phyloP scores from a whole-genome alignment of 2,888 invertebrate genomes.

The Pharmacophagus antenor region DNA sequence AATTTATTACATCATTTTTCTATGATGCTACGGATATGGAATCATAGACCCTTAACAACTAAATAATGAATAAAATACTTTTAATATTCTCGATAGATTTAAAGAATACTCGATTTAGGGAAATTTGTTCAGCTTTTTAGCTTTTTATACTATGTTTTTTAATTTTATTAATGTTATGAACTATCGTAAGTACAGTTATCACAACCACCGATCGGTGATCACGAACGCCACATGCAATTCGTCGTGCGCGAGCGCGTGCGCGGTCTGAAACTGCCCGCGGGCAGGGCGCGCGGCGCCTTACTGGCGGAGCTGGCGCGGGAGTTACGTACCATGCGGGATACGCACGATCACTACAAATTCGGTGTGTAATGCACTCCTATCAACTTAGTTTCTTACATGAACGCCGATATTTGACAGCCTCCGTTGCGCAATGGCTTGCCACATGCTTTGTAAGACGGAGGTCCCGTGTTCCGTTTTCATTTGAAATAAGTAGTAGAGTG shows the following conservation, averaged over 20 bases:
- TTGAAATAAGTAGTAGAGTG: too few relatives aligned
- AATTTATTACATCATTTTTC: too few relatives aligned
- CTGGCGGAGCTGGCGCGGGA: constrained; percentile 93
- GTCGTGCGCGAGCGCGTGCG: constrained; percentile 92
- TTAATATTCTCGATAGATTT: too few relatives aligned
- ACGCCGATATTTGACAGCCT: too few relatives aligned
- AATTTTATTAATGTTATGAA: neutral
- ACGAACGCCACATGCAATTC: constrained; percentile 91
- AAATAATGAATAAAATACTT: too few relatives aligned
- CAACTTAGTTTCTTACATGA: neutral
- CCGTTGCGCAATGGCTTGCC: too few relatives aligned
- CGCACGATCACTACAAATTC: constrained; percentile 85
- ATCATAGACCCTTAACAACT: too few relatives aligned
- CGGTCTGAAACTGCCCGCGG: constrained; percentile 88
- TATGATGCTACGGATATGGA: too few relatives aligned
- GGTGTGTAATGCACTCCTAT: constrained; percentile 45
- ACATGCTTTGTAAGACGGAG: too few relatives aligned
- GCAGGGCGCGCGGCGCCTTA: constrained; percentile 90
- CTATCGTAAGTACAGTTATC: constrained; percentile 75
- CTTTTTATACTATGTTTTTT: neutral
- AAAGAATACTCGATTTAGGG: too few relatives aligned
- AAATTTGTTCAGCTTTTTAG: neutral
- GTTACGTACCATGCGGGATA: constrained; percentile 91
- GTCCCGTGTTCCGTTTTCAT: too few relatives aligned
- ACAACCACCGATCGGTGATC: constrained; percentile 91